Conservation (phyloP, 92 coral and sea anemone genomes). For the Siderastrea radians region DNA sequence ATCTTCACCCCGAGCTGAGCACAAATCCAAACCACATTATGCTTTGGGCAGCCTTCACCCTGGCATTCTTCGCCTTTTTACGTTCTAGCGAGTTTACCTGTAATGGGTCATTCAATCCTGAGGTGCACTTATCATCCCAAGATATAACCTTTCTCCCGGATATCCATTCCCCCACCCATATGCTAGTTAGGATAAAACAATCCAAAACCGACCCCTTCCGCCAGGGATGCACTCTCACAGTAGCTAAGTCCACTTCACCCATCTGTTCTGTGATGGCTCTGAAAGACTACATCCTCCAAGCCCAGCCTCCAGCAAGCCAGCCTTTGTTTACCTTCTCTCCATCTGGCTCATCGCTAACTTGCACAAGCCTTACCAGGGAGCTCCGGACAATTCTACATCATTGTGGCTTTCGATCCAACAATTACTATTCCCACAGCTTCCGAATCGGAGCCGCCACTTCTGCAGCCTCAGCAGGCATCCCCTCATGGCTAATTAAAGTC, state of each 20-base stretch:
- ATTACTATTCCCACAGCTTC: background rate
- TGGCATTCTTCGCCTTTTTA: constrained; percentile 11
- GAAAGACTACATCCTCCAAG: too few species aligned
- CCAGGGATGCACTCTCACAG: too few species aligned
- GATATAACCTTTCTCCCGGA: background rate
- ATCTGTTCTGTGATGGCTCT: too few species aligned
- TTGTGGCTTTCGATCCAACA: background rate
- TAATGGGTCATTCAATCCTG: background rate
- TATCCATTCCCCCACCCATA: background rate
- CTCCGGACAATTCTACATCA: too few species aligned
- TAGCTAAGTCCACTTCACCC: too few species aligned
- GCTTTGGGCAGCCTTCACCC: constrained; percentile 27
- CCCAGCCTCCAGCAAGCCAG: too few species aligned
- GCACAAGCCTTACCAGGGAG: too few species aligned
- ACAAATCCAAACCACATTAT: background rate
- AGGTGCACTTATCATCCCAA: background rate
- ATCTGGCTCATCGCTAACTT: too few species aligned
- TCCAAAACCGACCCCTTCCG: too few species aligned
- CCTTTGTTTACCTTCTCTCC: background rate
- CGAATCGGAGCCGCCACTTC: background rate
- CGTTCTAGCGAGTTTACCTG: constrained; percentile 13
- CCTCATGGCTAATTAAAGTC: background rate
- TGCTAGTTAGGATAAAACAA: background rate
- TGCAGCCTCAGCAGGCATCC: background rate
- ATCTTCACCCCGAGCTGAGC: background rate